Percentiles rank a stretch among this genome's conserved stretches.
Conservation (phyloP, 1,140 invertebrate species). For the Macrobrachium rosenbergii region DNA sequence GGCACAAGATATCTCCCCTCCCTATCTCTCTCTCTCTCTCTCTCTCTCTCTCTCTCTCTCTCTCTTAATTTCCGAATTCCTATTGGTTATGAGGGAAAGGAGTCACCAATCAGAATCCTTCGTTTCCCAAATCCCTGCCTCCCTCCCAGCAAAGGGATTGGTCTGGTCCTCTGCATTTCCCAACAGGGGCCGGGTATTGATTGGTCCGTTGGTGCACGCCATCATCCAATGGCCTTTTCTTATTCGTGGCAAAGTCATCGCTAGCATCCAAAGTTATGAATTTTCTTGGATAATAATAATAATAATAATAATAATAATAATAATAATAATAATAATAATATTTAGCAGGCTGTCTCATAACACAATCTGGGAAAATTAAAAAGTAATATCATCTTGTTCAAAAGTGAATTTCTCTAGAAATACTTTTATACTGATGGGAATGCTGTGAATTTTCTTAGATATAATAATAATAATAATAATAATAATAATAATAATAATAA, state of each 20-base stretch:
- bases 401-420: no score
- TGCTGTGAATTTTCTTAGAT: no score
- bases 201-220: no score
- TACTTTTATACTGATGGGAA: no score
- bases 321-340: slow-evolving; percentile 10
- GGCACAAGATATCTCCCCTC: background rate
- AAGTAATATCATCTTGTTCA: no score
- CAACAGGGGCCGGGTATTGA: no score
- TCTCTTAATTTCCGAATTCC: background rate
- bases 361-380: background rate
- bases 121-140: background rate
- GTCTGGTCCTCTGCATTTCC: no score
- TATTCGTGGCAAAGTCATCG: background rate
- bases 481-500: background rate
- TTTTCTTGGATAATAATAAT: background rate
- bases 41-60: background rate
- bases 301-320: slow-evolving; percentile 18
- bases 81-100: background rate
- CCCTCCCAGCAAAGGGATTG: background rate
- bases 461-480: slow-evolving; percentile 1
- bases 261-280: background rate
- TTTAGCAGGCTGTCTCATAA: no score
- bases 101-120: background rate
- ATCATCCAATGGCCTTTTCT: background rate
- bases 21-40: background rate